phyloP scores from a whole-genome alignment of 64 coral and sea anemone species.

The Acropora yongei region DNA sequence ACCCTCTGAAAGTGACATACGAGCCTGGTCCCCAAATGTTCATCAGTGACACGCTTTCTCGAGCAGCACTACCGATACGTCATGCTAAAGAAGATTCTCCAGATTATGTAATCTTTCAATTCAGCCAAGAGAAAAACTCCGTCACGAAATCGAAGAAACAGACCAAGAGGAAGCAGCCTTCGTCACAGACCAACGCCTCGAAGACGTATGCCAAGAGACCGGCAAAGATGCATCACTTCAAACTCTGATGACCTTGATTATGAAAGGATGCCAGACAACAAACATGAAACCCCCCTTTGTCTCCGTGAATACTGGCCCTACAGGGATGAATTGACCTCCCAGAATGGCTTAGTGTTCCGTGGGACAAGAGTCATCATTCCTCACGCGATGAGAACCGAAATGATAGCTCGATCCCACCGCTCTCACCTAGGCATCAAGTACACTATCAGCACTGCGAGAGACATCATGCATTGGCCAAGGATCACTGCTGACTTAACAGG shows the following conservation, averaged over 20 bases:
- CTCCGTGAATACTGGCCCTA: conserved; percentile 44
- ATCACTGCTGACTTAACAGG: conserved; percentile 16
- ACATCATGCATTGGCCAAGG: conserved; percentile 66
- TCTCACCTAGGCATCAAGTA: conserved; percentile 67
- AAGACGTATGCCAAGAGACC: conserved; percentile 15
- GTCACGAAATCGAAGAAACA: background rate
- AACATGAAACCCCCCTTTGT: conserved; percentile 26
- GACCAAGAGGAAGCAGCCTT: background rate
- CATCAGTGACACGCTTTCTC: conserved; percentile 14
- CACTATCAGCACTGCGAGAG: conserved; percentile 36
- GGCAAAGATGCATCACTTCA: conserved; percentile 19
- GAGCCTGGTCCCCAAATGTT: conserved; percentile 49
- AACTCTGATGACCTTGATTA: conserved; percentile 1
- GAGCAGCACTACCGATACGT: background rate
- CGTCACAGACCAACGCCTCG: background rate
- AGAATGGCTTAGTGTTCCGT: conserved; percentile 29
- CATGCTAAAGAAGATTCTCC: background rate
- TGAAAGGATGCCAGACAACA: conserved; percentile 54
- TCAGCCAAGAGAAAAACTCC: background rate
- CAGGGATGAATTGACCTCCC: conserved; percentile 32
- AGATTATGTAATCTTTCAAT: background rate
- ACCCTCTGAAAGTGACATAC: conserved; percentile 28
- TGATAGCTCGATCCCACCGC: conserved; percentile 56
- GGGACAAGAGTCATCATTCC: conserved; percentile 52
- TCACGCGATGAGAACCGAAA: conserved; percentile 25